These are phyloP conservation scores for Saguinus midas DNA, from an alignment of 2,113 vertebrate genomes.

Conservation along the genomic window DNA sequence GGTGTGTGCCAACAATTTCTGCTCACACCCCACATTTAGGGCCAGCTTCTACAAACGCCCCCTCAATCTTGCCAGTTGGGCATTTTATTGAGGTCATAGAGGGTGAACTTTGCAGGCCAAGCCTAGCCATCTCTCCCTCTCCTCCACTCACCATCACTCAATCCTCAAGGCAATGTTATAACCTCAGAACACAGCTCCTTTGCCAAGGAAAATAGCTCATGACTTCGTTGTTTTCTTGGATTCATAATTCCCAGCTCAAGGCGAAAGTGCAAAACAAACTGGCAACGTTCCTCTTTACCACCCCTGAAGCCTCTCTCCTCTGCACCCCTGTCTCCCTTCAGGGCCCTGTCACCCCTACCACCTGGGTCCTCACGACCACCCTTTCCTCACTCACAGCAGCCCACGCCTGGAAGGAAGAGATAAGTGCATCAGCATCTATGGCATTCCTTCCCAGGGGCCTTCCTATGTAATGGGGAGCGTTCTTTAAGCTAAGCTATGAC, in stretches of 20 bases:
- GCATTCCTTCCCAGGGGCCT: background rate
- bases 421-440: background rate
- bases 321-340: background rate
- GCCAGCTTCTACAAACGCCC: background rate
- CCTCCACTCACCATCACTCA: background rate
- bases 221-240: background rate
- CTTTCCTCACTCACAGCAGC: background rate
- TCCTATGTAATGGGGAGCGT: fast-evolving
- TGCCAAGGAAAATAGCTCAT: constrained; percentile 22
- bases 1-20: background rate
- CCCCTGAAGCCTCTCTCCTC: background rate
- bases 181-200: background rate
- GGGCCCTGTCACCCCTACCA: background rate
- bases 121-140: background rate
- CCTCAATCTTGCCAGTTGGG: background rate
- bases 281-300: background rate
- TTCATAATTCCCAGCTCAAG: background rate
- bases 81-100: background rate
- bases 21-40: background rate
- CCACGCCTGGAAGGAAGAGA: background rate
- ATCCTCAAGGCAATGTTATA: background rate
- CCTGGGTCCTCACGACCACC: background rate
- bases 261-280: background rate
- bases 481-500: background rate
- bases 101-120: background rate